A percentile compares a stretch with the other conserved stretches of the same genome.
phyloP scores from a whole-genome alignment of 92 coral and sea anemone genomes.

The Diadumene lineata region DNA sequence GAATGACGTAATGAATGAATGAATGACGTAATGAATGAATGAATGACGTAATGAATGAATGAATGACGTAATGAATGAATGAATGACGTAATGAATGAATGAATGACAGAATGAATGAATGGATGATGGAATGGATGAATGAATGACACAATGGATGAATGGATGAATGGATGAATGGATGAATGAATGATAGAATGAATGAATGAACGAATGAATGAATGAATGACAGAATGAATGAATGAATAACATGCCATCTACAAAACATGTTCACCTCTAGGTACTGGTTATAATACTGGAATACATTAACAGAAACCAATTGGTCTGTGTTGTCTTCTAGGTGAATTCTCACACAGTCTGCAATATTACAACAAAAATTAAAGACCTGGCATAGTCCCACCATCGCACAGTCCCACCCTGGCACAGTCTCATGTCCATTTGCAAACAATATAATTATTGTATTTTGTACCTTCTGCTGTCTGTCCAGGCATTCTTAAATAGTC shows the following conservation, averaged over 20 bases:
- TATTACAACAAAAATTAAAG: too few relatives aligned
- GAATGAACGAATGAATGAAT: too few relatives aligned
- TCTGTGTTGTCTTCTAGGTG: constrained; percentile 60
- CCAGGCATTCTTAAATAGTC: constrained; percentile 39
- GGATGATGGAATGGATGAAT: neutral
- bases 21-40: neutral
- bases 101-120: neutral
- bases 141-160: neutral
- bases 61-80: neutral
- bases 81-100: neutral
- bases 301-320: constrained; percentile 56
- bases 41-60: neutral
- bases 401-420: too few relatives aligned
- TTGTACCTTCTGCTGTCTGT: constrained; percentile 54
- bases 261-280: constrained; percentile 48
- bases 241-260: neutral
- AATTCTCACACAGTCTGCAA: constrained; percentile 47
- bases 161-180: neutral
- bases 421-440: too few relatives aligned
- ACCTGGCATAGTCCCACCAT: too few relatives aligned
- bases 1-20: neutral
- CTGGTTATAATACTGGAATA: constrained; percentile 59
- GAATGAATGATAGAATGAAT: neutral
- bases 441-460: too few relatives aligned
- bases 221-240: neutral